Conservation (phyloP, 2,888 invertebrate species). For the Diaprepes abbreviatus region DNA sequence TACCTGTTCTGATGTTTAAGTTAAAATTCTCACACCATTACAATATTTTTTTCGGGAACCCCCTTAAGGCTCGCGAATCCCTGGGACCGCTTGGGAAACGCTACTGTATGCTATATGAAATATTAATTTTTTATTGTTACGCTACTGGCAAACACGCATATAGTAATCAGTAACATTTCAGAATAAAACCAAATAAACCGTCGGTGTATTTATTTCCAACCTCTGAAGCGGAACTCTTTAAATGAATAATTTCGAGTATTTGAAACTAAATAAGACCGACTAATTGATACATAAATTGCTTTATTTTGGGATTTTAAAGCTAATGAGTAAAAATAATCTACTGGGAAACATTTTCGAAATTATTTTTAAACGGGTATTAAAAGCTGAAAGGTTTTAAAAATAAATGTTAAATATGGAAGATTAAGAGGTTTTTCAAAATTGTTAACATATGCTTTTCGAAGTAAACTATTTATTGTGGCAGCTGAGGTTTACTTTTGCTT, state of each 20-base stretch:
- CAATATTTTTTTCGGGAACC: no score
- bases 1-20: no score
- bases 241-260: conserved; percentile 23
- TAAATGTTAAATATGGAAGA: conserved; percentile 7
- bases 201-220: conserved; percentile 7
- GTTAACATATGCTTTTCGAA: background rate
- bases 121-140: no score
- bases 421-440: conserved; percentile 1
- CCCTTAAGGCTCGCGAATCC: no score
- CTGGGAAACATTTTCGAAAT: conserved; percentile 15
- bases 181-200: conserved; percentile 14
- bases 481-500: background rate
- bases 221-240: conserved; percentile 21
- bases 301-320: conserved; percentile 26
- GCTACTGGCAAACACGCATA: background rate
- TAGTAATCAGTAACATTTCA: background rate
- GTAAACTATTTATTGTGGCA: background rate
- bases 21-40: no score
- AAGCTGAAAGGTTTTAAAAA: background rate
- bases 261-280: conserved; percentile 30
- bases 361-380: conserved; percentile 20
- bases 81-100: no score
- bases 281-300: conserved; percentile 36
- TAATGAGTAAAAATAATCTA: conserved; percentile 26
- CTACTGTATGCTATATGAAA: no score